Base-by-base conservation (phyloP, 2,113 vertebrate species). In the Peromyscus polionotus region DNA sequence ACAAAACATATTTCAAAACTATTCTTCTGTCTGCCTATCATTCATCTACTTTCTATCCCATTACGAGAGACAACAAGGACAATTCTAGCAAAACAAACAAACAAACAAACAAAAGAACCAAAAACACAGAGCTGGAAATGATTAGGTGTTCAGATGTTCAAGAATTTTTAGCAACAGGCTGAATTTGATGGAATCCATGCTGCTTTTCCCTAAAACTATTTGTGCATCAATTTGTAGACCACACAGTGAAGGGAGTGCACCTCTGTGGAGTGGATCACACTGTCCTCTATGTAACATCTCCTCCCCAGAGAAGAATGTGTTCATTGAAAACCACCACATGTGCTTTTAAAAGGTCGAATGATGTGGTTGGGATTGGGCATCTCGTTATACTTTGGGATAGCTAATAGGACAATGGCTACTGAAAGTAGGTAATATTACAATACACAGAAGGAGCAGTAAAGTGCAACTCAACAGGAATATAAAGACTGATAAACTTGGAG, bases 1-100 rank as follows among this genome's bases (percentile, higher is more conserved):
- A 83, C 7, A 65, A 86, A 95, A 93, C 33, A 28, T 70, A 33
- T 76, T 72, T 70, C 36, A 86, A 96, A 92, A 10, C 13, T 45
- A 84, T 36, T 51, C 14, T 72, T 70, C 31, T 67, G 14, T 28
- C 10, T 67, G 54, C n/a, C 24, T 86, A 28, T 54, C 33, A 39
- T 39, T 51, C 48, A 72, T 3, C 48, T 88, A 26, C 36, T 70
- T 72, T 26, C 2, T 72, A 88, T 13, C 22, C 20, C 45, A 72
- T 57, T 73, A 28, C 20, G 39, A 72, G 36, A 72, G 48, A 7
- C 48, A 88, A n/a, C 20, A 12, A 39, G 7, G 3, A 73, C 12
- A 77, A 48, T 48, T 48, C 45, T 48, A 48, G 45, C 63, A 72
- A 75, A 75, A 42, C 42, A 42, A 75, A 10, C 31, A 42, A 75